Conservation (phyloP, 2,113 vertebrate species). For the Anas platyrhynchos region DNA sequence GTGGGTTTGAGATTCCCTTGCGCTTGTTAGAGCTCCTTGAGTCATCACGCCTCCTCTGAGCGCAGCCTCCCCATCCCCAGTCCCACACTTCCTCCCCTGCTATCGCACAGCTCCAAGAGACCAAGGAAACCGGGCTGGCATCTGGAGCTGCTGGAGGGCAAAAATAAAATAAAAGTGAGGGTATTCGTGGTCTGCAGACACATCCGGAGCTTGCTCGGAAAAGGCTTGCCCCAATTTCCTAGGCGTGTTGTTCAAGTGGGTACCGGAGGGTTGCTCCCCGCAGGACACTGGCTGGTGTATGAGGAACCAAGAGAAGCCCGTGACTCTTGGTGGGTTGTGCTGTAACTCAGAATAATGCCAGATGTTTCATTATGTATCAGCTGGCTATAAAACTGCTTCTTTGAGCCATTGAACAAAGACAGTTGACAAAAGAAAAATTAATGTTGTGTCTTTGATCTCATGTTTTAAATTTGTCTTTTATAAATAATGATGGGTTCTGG, state of each 20-base stretch:
- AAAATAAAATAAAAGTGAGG: neutral
- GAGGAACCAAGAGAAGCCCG: conserved; percentile 27
- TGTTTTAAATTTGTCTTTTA: conserved; percentile 74
- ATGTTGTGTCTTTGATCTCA: conserved; percentile 71
- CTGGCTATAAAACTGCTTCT: conserved; percentile 34
- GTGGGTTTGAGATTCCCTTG: neutral
- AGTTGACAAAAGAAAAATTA: conserved; percentile 66
- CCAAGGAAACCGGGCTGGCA: neutral
- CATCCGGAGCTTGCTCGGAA: neutral
- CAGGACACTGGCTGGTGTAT: neutral
- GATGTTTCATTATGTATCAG: conserved; percentile 71
- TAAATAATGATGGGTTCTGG: conserved; percentile 75
- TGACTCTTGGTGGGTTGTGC: conserved; percentile 27
- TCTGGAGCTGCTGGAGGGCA: conserved; percentile 1
- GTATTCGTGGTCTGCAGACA: neutral
- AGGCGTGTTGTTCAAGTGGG: neutral
- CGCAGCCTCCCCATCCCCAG: neutral
- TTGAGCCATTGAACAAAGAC: conserved; percentile 63
- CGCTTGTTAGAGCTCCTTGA: neutral
- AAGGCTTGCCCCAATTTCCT: neutral
- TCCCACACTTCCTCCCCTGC: neutral
- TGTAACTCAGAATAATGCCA: conserved; percentile 63
- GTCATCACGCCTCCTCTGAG: neutral
- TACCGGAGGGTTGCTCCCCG: neutral
- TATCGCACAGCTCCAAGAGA: neutral